phyloP scores from a whole-genome alignment of 53 echinoderm and acorn worm genomes.

The Mesocentrotus franciscanus region DNA sequence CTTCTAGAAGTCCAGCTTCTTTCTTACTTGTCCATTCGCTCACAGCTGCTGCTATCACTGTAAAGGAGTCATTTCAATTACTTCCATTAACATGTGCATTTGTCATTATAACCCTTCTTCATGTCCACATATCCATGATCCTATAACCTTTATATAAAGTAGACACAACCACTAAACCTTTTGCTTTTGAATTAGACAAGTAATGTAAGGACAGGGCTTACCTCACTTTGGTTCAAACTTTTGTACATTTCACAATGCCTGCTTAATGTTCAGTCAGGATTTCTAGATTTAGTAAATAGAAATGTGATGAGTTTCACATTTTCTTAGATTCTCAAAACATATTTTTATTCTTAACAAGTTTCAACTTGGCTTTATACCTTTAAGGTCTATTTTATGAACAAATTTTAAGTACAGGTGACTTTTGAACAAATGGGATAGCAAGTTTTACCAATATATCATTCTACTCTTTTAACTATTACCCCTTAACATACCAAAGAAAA shows the following conservation, averaged over 20 bases:
- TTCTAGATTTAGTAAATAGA: too few relatives aligned
- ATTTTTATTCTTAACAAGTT: too few relatives aligned
- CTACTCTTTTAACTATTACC: background rate
- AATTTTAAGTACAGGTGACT: too few relatives aligned
- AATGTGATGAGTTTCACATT: too few relatives aligned
- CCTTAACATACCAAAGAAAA: background rate
- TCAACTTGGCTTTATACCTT: too few relatives aligned
- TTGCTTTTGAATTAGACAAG: background rate
- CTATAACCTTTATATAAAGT: too few relatives aligned
- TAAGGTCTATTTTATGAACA: too few relatives aligned
- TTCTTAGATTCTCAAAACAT: too few relatives aligned
- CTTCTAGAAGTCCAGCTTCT: conserved; percentile 87
- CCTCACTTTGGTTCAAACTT: too few relatives aligned
- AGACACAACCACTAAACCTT: background rate
- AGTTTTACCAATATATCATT: background rate
- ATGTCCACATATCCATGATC: too few relatives aligned
- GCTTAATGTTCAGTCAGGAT: too few relatives aligned
- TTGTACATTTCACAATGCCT: too few relatives aligned
- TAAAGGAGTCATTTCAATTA: background rate
- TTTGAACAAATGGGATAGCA: background rate
- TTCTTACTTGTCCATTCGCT: conserved; percentile 92
- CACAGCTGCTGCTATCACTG: conserved; percentile 91
- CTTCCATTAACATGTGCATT: background rate
- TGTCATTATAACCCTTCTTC: background rate
- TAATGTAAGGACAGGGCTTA: background rate